Base-by-base conservation (phyloP, 92 coral and sea anemone species). In the Bergia puertoricense region DNA sequence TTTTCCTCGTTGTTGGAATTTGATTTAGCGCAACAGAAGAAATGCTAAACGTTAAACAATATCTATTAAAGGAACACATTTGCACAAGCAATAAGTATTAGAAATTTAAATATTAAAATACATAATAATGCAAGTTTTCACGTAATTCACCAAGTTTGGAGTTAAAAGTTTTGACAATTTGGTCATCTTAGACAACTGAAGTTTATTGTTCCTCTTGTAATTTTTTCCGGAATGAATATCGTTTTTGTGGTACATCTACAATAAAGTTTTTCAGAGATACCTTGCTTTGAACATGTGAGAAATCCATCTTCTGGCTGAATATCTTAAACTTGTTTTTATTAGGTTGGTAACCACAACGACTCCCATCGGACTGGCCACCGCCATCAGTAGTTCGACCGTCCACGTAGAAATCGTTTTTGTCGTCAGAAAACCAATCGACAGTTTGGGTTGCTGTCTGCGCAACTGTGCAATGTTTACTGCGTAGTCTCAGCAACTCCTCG, bases 201-300 rank as follows among this genome's bases (percentile, higher is more conserved):
- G 30, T 30, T 30, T 30, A 30, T 30, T 30, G 30, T 30, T 30
- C 30, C 30, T 30, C 30, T 30, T 30, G 30, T 30, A 30, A 30
- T 30, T 30, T 30, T 30, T 30, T 30, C 30, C 30, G 30, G 30
- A 30, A 30, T 30, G 8, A 46, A 46, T 46, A 3, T 2, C 2
- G 0, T 54, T 54, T 54, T 54, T 10, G 59, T 10, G 59, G 59
- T 54, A 54, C 1, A 51, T 51, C 57, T 62, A 20, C 68, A 37
- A 44, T n/a, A 3, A 20, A 20, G 1, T 0, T 5, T 62, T 39
- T 57, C 57, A 62, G 6, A 13, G 14, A 39, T 75, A 83, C 86
- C 91, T 90, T 93, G 91, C 98, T 93, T 79, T 74, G 86, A n/a
- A 96, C 84, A 83, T 96, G 98, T 11, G 99, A 95, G 62, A 92